A percentile compares a stretch with the other conserved stretches of the same genome.
These are phyloP conservation scores for Sinohyriopsis cumingii DNA, from an alignment of 2,888 invertebrate species.

Conservation along the genomic window DNA sequence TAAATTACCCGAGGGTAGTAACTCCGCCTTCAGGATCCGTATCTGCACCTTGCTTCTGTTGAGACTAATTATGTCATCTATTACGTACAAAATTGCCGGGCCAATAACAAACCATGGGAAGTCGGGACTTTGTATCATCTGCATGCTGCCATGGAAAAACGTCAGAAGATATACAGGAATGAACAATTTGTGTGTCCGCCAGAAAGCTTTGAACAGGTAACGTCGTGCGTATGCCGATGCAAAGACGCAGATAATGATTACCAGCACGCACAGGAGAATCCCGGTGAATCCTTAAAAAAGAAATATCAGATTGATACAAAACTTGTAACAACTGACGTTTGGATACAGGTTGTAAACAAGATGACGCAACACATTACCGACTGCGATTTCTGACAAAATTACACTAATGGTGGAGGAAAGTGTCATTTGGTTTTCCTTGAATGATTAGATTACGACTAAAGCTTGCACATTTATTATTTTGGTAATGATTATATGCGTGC, in stretches of 20 bases:
- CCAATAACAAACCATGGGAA: conserved; percentile 77
- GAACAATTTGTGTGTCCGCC: conserved; percentile 77
- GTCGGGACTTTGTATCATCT: conserved; percentile 76
- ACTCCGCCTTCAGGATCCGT: conserved; percentile 75
- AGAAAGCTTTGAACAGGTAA: conserved; percentile 77
- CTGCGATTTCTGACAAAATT: no score
- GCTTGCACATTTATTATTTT: no score
- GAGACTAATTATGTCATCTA: conserved; percentile 76
- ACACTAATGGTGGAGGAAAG: no score
- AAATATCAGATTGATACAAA: no score
- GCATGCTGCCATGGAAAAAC: conserved; percentile 77
- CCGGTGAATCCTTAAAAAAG: conserved; percentile 75
- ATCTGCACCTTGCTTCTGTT: conserved; percentile 77
- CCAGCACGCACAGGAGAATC: conserved; percentile 73
- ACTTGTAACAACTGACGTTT: no score
- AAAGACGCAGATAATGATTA: conserved; percentile 77
- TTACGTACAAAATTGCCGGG: conserved; percentile 75
- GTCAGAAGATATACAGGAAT: conserved; percentile 76
- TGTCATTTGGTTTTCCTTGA: no score
- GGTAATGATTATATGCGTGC: no score
- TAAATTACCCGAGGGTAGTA: conserved; percentile 77
- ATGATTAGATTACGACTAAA: no score
- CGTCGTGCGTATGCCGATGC: conserved; percentile 75
- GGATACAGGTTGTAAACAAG: no score
- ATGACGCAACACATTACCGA: no score